Base-by-base conservation (phyloP, 1,140 invertebrate species). In the Drosophila kikkawai region DNA sequence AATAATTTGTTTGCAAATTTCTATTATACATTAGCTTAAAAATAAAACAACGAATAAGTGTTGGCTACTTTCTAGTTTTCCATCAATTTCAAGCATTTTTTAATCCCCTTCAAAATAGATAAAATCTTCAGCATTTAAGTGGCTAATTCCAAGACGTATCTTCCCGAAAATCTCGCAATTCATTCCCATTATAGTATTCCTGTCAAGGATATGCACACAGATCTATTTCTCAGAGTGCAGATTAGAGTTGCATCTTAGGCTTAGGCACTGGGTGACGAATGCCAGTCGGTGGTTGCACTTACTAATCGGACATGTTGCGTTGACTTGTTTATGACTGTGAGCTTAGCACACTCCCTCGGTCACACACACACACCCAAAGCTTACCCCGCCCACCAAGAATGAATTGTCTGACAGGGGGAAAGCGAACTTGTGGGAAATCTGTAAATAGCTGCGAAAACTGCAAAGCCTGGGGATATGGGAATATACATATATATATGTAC, bases 251-350 rank as follows among this genome's bases (percentile, higher is more conserved):
- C 51, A 48, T 57, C 51, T 70, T 73, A 58, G 64, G 75, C 75
- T 56, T 59, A 78, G 76, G 26, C 66, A 58, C 75, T 60, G 82
- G 79, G 85, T 90, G 86, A 90, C 78, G 90, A 88, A 88, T 88
- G 85, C 79, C 85, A 88, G 82, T 83, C 85, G 85, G 82, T 88
- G 85, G 81, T 88, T 88, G 85, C 85, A 85, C 85, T 90, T 90
- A 88, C 85, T 90, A 88, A 88, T 88, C 85, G 85, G 85, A 88
- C 85, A 88, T 88, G 85, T 88, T 88, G 85, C 85, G 79, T 85
- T 88, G 84, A 88, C 85, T 88, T 88, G 84, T 88, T 88, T 88
- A 88, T 88, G 86, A 88, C 85, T 85, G 66, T 59, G 47, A 90
- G 86, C 85, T 90, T 90, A 88, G 70, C 67, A 86, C 75, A 68